These are phyloP conservation scores for Hydropsyche betteni DNA, from an alignment of 2,888 invertebrate genomes.

Conservation along the genomic window DNA sequence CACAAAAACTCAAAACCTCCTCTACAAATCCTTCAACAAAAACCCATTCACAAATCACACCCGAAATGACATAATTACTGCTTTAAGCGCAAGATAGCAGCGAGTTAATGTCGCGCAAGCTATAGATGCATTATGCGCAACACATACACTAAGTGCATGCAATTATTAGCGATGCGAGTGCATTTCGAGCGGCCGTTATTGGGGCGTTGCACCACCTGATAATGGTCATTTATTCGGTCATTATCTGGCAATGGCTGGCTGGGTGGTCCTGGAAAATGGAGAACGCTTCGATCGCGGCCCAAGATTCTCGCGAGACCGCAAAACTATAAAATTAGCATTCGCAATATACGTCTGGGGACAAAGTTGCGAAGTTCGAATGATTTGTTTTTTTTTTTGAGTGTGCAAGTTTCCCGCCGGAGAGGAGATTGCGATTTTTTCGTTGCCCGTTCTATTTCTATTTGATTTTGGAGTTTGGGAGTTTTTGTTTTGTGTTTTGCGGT, in stretches of 20 bases:
- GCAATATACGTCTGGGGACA: not conserved
- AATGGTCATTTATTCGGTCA: conserved; percentile 45
- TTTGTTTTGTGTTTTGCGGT: too few relatives aligned
- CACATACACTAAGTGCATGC: conserved; percentile 18
- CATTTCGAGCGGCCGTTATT: conserved; percentile 48
- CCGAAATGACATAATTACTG: too few relatives aligned
- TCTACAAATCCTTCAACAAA: too few relatives aligned
- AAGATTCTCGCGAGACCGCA: not conserved
- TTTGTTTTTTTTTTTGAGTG: too few relatives aligned
- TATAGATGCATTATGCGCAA: conserved; percentile 1
- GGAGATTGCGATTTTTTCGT: too few relatives aligned
- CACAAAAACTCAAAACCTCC: too few relatives aligned
- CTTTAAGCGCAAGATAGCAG: not conserved
- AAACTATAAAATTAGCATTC: conserved; percentile 25
- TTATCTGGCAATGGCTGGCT: conserved; percentile 37
- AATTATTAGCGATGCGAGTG: conserved; percentile 44
- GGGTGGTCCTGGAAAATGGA: not conserved
- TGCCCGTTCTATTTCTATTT: too few relatives aligned
- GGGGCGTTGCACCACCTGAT: conserved; percentile 40
- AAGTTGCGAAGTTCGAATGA: not conserved
- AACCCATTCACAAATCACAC: too few relatives aligned
- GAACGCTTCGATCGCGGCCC: not conserved
- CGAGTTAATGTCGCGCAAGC: not conserved
- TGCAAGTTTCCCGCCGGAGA: too few relatives aligned
- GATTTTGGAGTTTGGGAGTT: too few relatives aligned